These are phyloP conservation scores for Podocnemis expansa DNA, from an alignment of 2,113 vertebrate species.

Conservation along the genomic window DNA sequence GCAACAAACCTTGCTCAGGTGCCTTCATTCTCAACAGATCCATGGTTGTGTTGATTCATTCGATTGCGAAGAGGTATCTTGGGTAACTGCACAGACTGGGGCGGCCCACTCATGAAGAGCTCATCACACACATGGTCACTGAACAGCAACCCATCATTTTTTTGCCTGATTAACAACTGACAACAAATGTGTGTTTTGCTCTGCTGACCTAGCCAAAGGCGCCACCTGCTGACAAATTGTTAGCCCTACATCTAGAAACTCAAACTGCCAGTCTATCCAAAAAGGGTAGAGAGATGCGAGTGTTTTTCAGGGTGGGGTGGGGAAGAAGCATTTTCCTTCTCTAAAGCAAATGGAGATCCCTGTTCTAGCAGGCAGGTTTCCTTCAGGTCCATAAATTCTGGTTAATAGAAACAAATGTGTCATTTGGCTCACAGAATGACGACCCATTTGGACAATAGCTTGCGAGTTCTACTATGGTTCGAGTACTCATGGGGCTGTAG, in stretches of 20 bases:
- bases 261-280: neutral
- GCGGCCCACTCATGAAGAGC: no score
- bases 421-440: neutral
- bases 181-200: neutral
- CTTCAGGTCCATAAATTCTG: neutral
- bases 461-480: neutral
- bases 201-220: neutral
- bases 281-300: neutral
- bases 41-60: no score
- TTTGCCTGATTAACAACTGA: no score
- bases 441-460: neutral
- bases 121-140: no score
- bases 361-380: neutral
- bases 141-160: no score
- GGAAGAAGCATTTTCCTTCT: neutral
- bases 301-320: rapidly evolving
- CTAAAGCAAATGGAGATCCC: neutral
- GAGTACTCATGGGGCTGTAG: no score
- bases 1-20: no score
- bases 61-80: no score
- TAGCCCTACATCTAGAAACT: neutral
- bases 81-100: no score
- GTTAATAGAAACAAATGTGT: neutral
- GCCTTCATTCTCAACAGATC: no score
- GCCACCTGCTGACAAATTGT: constrained; percentile 35